phyloP scores from a whole-genome alignment of 2,888 invertebrate species.

The Eurois occulta region DNA sequence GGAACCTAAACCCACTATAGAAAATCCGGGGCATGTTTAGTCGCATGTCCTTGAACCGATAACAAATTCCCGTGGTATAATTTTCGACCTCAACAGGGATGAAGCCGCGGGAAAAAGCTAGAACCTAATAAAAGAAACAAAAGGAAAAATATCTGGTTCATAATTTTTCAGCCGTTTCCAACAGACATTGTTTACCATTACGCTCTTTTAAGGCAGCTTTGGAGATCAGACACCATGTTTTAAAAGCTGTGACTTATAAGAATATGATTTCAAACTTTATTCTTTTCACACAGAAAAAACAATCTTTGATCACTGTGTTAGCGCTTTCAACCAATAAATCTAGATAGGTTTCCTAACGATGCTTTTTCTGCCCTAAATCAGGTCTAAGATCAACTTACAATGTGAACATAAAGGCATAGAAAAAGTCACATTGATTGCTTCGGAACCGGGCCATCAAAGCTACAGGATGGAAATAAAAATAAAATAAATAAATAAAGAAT shows the following conservation, averaged over 20 bases:
- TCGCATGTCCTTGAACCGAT: constrained; percentile 46
- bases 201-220: background rate
- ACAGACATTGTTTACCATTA: background rate
- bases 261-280: background rate
- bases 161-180: background rate
- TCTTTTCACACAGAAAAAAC: background rate
- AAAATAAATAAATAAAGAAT: constrained; percentile 11
- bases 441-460: constrained; percentile 18
- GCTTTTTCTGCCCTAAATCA: background rate
- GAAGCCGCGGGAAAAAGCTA: background rate
- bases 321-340: background rate
- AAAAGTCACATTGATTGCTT: constrained; percentile 28
- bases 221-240: background rate
- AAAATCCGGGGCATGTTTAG: constrained; percentile 5
- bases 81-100: too few relatives aligned
- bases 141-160: background rate
- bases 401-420: constrained; percentile 24
- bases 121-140: background rate
- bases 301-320: background rate
- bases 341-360: background rate
- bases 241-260: background rate
- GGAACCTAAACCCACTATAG: constrained; percentile 6
- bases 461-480: background rate
- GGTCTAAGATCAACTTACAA: constrained; percentile 16
- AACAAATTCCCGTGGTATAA: background rate